These are phyloP conservation scores for Onthophagus sagittarius DNA, from an alignment of 2,888 invertebrate species.

Conservation along the genomic window DNA sequence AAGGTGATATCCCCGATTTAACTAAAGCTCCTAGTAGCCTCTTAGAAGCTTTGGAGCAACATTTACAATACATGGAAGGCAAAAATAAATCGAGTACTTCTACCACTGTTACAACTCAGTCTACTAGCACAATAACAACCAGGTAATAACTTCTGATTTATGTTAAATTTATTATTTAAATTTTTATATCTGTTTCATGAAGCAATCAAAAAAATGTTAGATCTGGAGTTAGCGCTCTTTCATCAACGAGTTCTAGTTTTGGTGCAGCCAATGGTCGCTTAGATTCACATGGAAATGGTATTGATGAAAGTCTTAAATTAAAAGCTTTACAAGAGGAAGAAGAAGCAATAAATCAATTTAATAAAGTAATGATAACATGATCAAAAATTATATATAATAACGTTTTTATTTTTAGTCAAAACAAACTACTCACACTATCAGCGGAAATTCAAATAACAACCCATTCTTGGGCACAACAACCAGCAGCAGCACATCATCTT, in stretches of 20 bases:
- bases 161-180: too few relatives aligned
- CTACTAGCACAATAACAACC: slow-evolving; percentile 64
- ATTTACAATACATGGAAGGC: slow-evolving; percentile 89
- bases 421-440: slow-evolving; percentile 34
- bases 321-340: slow-evolving; percentile 94
- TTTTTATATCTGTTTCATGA: slow-evolving; percentile 22
- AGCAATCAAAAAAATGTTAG: slow-evolving; percentile 85
- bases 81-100: slow-evolving; percentile 77
- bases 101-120: slow-evolving; percentile 76
- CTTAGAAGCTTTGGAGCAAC: slow-evolving; percentile 94
- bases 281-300: slow-evolving; percentile 60
- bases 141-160: too few relatives aligned
- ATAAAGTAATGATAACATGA: slow-evolving; percentile 72
- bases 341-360: slow-evolving; percentile 88
- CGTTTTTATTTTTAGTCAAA: slow-evolving; percentile 57
- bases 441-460: slow-evolving; percentile 32
- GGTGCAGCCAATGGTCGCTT: slow-evolving; percentile 57
- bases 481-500: slow-evolving; percentile 34
- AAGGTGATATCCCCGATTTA: slow-evolving; percentile 96
- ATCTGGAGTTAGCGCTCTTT: slow-evolving; percentile 82
- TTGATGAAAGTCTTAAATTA: slow-evolving; percentile 81
- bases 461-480: slow-evolving; percentile 32
- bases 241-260: slow-evolving; percentile 84
- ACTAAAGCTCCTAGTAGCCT: slow-evolving; percentile 97
- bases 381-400: too few relatives aligned